These are phyloP conservation scores for Geococcyx californianus DNA, from an alignment of 2,113 vertebrate genomes.

Conservation along the genomic window DNA sequence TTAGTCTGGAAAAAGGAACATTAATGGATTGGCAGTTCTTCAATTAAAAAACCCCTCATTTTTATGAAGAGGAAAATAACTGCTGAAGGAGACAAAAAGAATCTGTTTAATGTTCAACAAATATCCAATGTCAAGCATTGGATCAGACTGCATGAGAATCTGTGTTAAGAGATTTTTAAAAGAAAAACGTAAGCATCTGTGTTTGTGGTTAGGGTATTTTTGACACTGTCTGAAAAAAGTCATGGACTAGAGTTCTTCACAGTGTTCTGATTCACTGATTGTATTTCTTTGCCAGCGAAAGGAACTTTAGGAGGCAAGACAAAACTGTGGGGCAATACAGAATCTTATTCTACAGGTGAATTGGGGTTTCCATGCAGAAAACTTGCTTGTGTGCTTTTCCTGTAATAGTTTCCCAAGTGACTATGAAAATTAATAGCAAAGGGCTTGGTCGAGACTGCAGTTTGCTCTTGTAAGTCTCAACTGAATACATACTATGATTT, in stretches of 20 bases:
- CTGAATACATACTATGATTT: rapidly evolving
- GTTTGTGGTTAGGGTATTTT: not conserved
- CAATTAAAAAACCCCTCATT: not conserved
- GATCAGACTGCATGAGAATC: not conserved
- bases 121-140: not conserved
- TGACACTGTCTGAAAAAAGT: not conserved
- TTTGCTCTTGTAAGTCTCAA: not conserved
- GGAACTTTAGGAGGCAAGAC: not conserved
- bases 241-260: not conserved
- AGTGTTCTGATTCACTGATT: not conserved
- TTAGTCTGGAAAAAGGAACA: not conserved
- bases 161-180: not conserved
- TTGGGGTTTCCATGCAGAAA: not conserved
- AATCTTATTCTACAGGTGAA: not conserved
- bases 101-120: not conserved
- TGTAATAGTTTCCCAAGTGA: not conserved
- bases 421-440: not conserved
- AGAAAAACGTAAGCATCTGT: not conserved
- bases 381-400: not conserved
- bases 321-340: not conserved
- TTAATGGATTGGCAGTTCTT: not conserved
- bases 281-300: not conserved
- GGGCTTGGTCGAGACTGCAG: not conserved
- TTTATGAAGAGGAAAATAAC: not conserved
- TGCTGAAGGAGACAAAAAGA: not conserved